These are phyloP conservation scores for Sprattus sprattus DNA, from an alignment of 2,113 vertebrate genomes.

Conservation along the genomic window DNA sequence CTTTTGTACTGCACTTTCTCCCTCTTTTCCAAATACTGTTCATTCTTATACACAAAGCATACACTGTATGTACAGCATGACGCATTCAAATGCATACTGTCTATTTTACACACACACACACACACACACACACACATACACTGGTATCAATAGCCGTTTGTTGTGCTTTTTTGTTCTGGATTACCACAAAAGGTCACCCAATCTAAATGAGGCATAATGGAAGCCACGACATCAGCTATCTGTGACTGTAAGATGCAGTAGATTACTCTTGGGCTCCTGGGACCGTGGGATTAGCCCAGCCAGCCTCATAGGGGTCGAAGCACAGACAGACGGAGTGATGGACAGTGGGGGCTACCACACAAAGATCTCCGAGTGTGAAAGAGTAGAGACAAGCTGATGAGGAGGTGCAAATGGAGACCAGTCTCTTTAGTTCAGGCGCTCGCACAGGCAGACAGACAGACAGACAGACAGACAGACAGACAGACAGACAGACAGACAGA, in stretches of 20 bases:
- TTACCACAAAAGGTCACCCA: constrained; percentile 44
- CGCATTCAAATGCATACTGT: not conserved
- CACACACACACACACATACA: constrained; percentile 16
- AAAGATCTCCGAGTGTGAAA: constrained; percentile 52
- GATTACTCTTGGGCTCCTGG: constrained; percentile 72
- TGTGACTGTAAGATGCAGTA: constrained; percentile 54
- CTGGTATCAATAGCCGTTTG: constrained; percentile 27
- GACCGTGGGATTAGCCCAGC: constrained; percentile 65
- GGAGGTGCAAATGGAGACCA: constrained; percentile 30
- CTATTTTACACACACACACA: not conserved
- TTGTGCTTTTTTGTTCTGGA: constrained; percentile 21
- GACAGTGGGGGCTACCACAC: constrained; percentile 49
- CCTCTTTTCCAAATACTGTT: not conserved
- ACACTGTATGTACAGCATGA: not conserved
- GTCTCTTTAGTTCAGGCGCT: not conserved
- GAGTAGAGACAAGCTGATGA: constrained; percentile 47
- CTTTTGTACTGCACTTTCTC: not conserved
- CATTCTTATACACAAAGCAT: not conserved
- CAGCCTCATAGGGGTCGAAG: constrained; percentile 38
- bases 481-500: too few species aligned
- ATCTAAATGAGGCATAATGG: constrained; percentile 50
- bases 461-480: too few species aligned
- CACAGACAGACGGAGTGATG: constrained; percentile 20
- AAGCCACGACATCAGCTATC: constrained; percentile 46
- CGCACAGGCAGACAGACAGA: not conserved